A percentile compares a stretch with the other conserved stretches of the same genome.
These are phyloP conservation scores for Halcyon senegalensis DNA, from an alignment of 2,113 vertebrate species.

Conservation along the genomic window DNA sequence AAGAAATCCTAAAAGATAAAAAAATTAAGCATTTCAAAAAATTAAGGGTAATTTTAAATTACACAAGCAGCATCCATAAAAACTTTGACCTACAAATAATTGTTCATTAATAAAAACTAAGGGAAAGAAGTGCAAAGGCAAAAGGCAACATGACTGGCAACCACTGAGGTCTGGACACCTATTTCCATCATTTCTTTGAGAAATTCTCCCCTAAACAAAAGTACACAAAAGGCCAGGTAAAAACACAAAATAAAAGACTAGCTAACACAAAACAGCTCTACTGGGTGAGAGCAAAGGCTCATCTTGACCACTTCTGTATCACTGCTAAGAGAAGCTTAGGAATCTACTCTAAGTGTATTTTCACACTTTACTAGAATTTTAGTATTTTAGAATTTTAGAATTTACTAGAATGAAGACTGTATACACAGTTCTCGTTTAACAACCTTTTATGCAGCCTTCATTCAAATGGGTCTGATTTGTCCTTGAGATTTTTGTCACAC, in stretches of 20 bases:
- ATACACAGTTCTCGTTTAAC: not conserved
- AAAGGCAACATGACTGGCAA: not conserved
- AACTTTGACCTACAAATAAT: not conserved
- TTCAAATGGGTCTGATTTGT: not conserved
- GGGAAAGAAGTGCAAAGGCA: not conserved
- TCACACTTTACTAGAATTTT: not conserved
- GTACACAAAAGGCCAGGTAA: not conserved
- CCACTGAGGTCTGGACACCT: not conserved
- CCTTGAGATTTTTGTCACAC: not conserved
- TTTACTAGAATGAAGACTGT: not conserved
- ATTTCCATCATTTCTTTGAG: not conserved
- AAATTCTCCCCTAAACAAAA: not conserved
- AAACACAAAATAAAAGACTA: not conserved
- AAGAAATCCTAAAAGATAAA: not conserved
- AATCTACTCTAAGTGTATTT: fast-evolving
- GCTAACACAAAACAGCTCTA: not conserved
- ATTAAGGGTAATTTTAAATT: not conserved
- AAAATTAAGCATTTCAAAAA: not conserved
- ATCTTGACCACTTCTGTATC: not conserved
- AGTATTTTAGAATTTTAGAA: too few relatives aligned
- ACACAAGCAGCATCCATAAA: not conserved
- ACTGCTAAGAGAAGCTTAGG: not conserved
- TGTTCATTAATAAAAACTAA: not conserved
- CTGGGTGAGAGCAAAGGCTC: not conserved
- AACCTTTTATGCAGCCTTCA: not conserved